phyloP scores from a whole-genome alignment of 2,113 vertebrate genomes.

The Rattus rattus region DNA sequence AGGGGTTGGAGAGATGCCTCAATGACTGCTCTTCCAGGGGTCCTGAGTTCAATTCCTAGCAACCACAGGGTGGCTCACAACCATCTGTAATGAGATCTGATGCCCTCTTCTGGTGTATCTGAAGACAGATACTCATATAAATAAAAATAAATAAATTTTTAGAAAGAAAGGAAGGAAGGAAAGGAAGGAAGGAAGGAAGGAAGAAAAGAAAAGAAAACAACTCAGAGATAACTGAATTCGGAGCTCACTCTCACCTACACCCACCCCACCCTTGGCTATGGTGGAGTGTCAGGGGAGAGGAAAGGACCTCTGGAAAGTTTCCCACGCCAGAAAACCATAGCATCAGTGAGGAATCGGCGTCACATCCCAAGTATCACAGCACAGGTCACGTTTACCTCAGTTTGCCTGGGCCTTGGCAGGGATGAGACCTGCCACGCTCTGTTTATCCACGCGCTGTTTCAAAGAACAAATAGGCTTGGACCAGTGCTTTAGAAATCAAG shows the following conservation, averaged over 20 bases:
- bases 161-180: too few relatives aligned
- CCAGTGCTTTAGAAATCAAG: background rate
- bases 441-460: background rate
- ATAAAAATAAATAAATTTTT: too few relatives aligned
- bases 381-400: background rate
- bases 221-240: background rate
- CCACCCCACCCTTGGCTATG: background rate
- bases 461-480: constrained; percentile 1
- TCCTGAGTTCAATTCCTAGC: too few relatives aligned
- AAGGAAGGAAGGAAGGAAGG: accelerated
- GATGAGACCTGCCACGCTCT: background rate
- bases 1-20: background rate
- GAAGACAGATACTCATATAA: too few relatives aligned
- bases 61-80: too few relatives aligned
- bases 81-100: too few relatives aligned
- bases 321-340: background rate
- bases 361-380: background rate
- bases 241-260: background rate
- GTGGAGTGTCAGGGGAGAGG: accelerated
- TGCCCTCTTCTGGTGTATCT: too few relatives aligned
- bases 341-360: background rate
- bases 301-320: background rate
- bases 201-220: background rate
- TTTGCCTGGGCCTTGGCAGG: background rate
- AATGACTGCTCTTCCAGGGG: too few relatives aligned